Conservation (phyloP, 1,140 invertebrate species). For the Sarcophaga peregrina region DNA sequence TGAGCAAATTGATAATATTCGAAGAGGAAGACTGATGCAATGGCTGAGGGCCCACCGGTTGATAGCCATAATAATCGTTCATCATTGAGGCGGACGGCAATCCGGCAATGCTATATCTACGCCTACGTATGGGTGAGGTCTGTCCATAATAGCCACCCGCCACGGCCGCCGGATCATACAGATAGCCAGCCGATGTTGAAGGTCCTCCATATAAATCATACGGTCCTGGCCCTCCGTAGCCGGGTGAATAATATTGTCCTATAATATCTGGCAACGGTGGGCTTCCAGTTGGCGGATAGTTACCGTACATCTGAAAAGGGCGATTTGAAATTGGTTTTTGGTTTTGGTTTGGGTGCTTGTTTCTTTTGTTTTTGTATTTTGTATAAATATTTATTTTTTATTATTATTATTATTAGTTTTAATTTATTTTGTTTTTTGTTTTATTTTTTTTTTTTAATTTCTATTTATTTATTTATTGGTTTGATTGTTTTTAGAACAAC, state of each 20-base stretch:
- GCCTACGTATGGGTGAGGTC: slow-evolving; percentile 58
- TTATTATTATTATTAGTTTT: not conserved
- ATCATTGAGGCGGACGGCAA: slow-evolving; percentile 65
- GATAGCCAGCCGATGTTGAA: slow-evolving; percentile 49
- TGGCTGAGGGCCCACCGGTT: slow-evolving; percentile 51
- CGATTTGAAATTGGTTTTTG: slow-evolving; percentile 62
- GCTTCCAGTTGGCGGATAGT: slow-evolving; percentile 61
- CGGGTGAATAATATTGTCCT: slow-evolving; percentile 60
- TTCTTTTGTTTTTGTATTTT: slow-evolving; percentile 44
- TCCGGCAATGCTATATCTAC: slow-evolving; percentile 65
- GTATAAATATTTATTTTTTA: slow-evolving; percentile 15
- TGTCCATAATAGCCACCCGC: slow-evolving; percentile 50
- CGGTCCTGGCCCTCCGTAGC: slow-evolving; percentile 34
- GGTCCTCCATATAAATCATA: slow-evolving; percentile 47
- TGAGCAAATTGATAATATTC: slow-evolving; percentile 64
- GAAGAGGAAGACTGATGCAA: slow-evolving; percentile 62
- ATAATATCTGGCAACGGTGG: slow-evolving; percentile 65
- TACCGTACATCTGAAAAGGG: slow-evolving; percentile 67
- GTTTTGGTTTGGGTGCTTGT: slow-evolving; percentile 48
- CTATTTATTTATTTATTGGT: slow-evolving; percentile 41
- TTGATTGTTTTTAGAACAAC: not conserved
- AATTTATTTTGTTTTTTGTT: too few species aligned
- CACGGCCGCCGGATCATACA: slow-evolving; percentile 49
- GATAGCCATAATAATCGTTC: slow-evolving; percentile 61
- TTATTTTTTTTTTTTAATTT: slow-evolving; percentile 28